Percentiles rank a stretch among this genome's conserved stretches.
These are phyloP conservation scores for Cheumatopsyche charites DNA, from an alignment of 1,140 invertebrate genomes.

Conservation along the genomic window DNA sequence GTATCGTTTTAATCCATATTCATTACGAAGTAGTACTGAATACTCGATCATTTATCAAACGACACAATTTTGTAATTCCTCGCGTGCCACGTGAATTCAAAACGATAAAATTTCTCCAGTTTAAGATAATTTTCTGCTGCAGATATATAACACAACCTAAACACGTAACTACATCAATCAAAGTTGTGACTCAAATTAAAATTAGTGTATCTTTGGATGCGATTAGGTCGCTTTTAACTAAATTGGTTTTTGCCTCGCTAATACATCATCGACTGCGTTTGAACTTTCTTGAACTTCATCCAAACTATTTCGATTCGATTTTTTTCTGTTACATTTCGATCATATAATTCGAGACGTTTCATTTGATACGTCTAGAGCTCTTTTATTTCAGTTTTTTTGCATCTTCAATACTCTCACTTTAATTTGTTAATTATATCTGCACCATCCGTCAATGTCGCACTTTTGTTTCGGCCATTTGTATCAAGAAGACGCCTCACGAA, in stretches of 20 bases:
- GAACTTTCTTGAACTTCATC: constrained; percentile 1
- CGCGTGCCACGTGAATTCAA: no score
- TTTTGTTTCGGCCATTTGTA: not conserved
- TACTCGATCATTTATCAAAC: no score
- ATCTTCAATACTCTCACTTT: not conserved
- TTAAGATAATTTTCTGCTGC: no score
- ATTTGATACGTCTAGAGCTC: no score
- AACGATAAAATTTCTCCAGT: no score
- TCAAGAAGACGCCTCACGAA: no score
- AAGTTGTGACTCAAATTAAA: constrained; percentile 7
- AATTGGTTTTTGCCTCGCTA: not conserved
- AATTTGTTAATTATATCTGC: constrained; percentile 4
- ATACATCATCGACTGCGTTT: constrained; percentile 1
- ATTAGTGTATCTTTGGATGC: not conserved
- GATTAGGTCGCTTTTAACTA: constrained; percentile 5
- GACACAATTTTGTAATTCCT: no score
- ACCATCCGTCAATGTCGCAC: not conserved
- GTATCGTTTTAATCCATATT: no score
- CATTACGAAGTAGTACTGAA: no score
- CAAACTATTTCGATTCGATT: no score
- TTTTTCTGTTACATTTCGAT: no score
- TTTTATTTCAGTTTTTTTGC: not conserved
- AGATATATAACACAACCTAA: not conserved
- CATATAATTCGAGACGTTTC: no score
- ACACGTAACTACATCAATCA: constrained; percentile 2